phyloP scores from a whole-genome alignment of 2,888 invertebrate genomes.

The Sinelater perroti region DNA sequence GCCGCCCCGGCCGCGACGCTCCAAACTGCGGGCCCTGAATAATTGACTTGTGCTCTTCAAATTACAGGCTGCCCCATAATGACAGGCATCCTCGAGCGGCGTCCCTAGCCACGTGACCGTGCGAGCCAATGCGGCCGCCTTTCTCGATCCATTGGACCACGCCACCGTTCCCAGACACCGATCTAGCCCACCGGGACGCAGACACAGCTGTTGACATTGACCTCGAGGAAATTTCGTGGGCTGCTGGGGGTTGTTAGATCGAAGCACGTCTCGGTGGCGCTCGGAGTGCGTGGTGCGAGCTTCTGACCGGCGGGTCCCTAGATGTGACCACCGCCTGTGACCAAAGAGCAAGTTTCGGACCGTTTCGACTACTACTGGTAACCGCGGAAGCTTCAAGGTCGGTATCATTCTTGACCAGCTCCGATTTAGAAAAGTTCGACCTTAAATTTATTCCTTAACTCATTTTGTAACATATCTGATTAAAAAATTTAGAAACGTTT shows the following conservation, averaged over 20 bases:
- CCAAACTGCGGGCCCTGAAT: neutral
- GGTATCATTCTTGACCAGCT: neutral
- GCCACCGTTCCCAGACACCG: constrained; percentile 11
- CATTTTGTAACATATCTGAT: too few species aligned
- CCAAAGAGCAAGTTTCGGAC: too few species aligned
- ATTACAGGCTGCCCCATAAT: constrained; percentile 19
- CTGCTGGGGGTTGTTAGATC: constrained; percentile 1
- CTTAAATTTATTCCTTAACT: too few species aligned
- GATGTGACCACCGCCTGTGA: too few species aligned
- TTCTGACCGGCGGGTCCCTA: too few species aligned
- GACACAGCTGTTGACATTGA: constrained; percentile 25
- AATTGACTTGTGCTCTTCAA: constrained; percentile 4
- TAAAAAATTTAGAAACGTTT: too few species aligned
- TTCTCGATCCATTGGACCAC: constrained; percentile 30
- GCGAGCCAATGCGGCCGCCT: constrained; percentile 16
- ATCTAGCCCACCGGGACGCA: too few species aligned
- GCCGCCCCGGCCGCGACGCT: neutral
- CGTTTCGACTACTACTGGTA: neutral
- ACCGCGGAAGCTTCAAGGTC: neutral
- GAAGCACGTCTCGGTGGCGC: neutral
- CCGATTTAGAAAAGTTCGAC: neutral
- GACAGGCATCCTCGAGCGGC: constrained; percentile 18
- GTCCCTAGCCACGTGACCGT: constrained; percentile 20
- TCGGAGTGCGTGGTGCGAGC: neutral
- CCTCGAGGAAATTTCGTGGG: constrained; percentile 6